These are phyloP conservation scores for Epinephelus coioides DNA, from an alignment of 2,797 vertebrate genomes.

Conservation along the genomic window DNA sequence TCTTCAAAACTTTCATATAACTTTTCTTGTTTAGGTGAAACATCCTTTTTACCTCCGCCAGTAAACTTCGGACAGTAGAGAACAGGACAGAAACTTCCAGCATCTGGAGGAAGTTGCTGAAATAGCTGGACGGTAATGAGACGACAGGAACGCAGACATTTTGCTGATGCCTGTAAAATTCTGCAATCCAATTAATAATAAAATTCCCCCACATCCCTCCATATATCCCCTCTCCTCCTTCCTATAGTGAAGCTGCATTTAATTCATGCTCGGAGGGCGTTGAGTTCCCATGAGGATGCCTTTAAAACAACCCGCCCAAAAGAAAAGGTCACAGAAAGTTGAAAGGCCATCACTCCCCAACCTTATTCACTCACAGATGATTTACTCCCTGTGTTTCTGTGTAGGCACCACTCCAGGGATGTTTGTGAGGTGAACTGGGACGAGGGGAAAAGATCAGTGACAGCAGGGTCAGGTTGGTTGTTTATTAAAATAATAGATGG, in stretches of 20 bases:
- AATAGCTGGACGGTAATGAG: conserved; percentile 79
- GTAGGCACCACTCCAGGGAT: conserved; percentile 39
- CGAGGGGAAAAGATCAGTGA: conserved; percentile 13
- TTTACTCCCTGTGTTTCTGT: conserved; percentile 56
- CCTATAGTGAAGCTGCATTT: conserved; percentile 50
- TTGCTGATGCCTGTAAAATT: conserved; percentile 77
- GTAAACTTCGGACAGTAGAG: conserved; percentile 40
- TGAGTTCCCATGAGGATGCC: conserved; percentile 42
- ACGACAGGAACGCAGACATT: conserved; percentile 69
- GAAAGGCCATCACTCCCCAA: conserved; percentile 61
- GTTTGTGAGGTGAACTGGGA: conserved; percentile 47
- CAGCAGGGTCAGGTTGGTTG: conserved; percentile 49
- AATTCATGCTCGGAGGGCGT: conserved; percentile 52
- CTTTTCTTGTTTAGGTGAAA: conserved; percentile 32
- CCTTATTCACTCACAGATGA: conserved; percentile 68
- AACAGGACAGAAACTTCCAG: conserved; percentile 38
- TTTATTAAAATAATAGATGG: conserved; percentile 64
- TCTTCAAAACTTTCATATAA: conserved; percentile 29
- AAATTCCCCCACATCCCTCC: conserved; percentile 43
- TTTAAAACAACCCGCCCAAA: conserved; percentile 16
- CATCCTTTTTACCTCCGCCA: conserved; percentile 30
- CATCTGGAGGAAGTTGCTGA: conserved; percentile 78
- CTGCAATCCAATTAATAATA: conserved; percentile 74
- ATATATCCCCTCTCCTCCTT: conserved; percentile 6
- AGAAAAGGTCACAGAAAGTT: conserved; percentile 69